Conservation (phyloP, 92 coral and sea anemone genomes). For the Muricea muricata region DNA sequence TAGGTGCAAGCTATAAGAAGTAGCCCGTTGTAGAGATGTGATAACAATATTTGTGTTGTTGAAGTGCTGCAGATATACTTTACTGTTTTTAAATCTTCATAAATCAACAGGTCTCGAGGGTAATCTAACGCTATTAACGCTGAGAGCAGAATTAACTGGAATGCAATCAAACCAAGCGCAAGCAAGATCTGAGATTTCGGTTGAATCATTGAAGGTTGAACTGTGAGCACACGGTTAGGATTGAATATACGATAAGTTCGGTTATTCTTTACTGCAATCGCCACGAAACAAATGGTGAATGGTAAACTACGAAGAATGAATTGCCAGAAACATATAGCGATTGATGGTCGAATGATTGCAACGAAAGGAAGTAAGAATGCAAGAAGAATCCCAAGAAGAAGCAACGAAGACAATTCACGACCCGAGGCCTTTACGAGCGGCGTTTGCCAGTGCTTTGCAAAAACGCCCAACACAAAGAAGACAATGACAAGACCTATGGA, state of each 20-base stretch:
- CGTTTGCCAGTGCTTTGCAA: conserved; percentile 1
- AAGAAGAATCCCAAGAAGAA: background rate
- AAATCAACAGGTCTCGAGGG: background rate
- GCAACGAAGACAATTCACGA: conserved; percentile 15
- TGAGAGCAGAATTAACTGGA: conserved; percentile 17
- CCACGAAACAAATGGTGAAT: background rate
- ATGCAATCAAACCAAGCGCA: conserved; percentile 13
- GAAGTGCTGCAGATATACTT: background rate
- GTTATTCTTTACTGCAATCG: conserved; percentile 6
- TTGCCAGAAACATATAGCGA: background rate
- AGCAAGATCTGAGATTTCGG: conserved; percentile 8
- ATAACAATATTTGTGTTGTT: background rate
- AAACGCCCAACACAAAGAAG: background rate
- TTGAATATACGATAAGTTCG: conserved; percentile 18
- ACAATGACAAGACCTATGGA: background rate
- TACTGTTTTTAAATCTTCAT: background rate
- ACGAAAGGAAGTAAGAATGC: conserved; percentile 21
- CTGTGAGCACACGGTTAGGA: background rate
- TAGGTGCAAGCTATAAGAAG: conserved; percentile 25
- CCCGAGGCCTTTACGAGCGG: conserved; percentile 22
- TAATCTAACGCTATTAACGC: background rate
- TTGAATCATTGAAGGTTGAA: background rate
- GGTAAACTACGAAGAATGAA: background rate
- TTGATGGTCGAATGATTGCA: background rate
- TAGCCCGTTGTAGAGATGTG: conserved; percentile 4